phyloP scores from a whole-genome alignment of 2,113 vertebrate species.

The Aphelocoma coerulescens region DNA sequence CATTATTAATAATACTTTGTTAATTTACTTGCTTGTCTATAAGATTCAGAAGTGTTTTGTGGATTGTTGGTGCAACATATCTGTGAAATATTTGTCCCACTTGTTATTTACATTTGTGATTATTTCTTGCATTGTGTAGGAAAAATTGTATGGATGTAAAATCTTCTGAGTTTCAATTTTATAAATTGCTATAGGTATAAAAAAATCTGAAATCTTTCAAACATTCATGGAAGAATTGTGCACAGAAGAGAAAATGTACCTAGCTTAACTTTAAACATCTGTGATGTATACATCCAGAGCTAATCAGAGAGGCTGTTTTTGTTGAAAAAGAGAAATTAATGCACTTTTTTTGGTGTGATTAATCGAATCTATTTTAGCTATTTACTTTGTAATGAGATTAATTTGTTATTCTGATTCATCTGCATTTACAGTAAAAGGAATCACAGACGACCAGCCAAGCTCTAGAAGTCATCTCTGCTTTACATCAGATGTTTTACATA shows the following conservation, averaged over 20 bases:
- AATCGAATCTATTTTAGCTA: background rate
- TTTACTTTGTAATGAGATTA: background rate
- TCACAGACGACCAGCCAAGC: background rate
- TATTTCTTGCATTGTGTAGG: background rate
- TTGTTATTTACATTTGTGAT: background rate
- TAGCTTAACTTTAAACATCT: background rate
- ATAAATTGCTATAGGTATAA: background rate
- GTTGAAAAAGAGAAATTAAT: background rate
- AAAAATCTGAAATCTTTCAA: background rate
- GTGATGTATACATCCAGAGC: background rate
- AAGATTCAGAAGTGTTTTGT: background rate
- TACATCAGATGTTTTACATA: background rate
- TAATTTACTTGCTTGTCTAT: background rate
- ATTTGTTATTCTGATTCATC: background rate
- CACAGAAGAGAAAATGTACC: background rate
- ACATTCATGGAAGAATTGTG: background rate
- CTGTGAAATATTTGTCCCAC: background rate
- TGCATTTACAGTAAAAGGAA: background rate
- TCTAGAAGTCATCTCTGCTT: background rate
- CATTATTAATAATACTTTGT: background rate
- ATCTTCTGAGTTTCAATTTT: background rate
- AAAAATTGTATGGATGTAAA: background rate
- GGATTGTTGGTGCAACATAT: background rate
- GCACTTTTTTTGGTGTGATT: background rate
- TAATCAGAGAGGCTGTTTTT: background rate